Base-by-base conservation (phyloP, 2,888 invertebrate species). In the Polymixis lichenea region DNA sequence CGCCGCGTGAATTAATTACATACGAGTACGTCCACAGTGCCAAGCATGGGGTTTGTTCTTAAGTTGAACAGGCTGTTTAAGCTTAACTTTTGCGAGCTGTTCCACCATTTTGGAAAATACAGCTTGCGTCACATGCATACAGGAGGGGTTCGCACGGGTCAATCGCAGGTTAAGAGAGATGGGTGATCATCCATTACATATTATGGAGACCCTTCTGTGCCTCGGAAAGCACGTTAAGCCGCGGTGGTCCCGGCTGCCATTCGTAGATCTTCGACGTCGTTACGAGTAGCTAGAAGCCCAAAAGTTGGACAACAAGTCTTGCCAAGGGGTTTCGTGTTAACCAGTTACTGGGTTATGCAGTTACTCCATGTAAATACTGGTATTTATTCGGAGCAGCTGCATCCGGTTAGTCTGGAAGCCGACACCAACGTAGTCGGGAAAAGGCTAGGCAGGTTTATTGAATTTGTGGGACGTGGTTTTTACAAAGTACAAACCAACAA, bases 1-100 rank as follows among this genome's bases (percentile, higher is more conserved):
- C 68, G 74, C 58, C 53, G n/a, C 32, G 71, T 80, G 77, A 78
- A 88, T 84, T 84, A 88, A 77, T 77, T 82, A 82, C 67, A 58
- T 43, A 58, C n/a, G n/a, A n/a, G n/a, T n/a, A n/a, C 43, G 73
- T 62, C 67, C 60, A 62, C 74, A 75, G 61, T 55, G 55, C 51
- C 58, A 56, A 28, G 38, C 62, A 28, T 61, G 58, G 60, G 32
- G 62, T 82, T 75, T 75, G 79, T 85, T 87, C 51, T 56, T n/a
- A 76, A 85, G 49, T 61, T 75, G 72, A 64, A 71, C 72, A 65
- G 56, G 28, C 49, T 55, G 43, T 32, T 64, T 66, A 70, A 28
- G 22, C 49, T 6, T 13, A 51, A 81, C n/a, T 61, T 60, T 65
- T 28, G 6, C 32, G n/a, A 73, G 58, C 28, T 72, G 22, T 55